Percentiles rank a stretch among this genome's conserved stretches.
Conservation (phyloP, 2,113 vertebrate species). For the Syngnathus floridae region DNA sequence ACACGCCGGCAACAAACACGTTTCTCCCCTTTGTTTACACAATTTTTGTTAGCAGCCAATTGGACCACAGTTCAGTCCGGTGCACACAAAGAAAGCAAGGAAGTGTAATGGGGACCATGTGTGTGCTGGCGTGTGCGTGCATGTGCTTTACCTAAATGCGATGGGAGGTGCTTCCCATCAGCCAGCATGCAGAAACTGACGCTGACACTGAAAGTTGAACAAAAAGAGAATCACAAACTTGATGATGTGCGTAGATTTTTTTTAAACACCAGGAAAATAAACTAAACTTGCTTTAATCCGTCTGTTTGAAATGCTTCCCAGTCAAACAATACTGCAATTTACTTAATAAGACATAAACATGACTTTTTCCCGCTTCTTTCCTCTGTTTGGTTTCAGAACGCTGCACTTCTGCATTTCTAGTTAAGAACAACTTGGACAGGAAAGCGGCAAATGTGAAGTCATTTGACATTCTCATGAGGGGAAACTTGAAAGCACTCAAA, state of each 20-base stretch:
- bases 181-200: constrained; percentile 83
- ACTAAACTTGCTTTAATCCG: constrained; percentile 36
- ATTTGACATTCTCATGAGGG: constrained; percentile 43
- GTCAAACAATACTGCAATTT: constrained; percentile 9
- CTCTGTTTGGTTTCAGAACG: constrained; percentile 23
- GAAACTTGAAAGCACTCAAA: constrained; percentile 30
- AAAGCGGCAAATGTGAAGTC: constrained; percentile 43
- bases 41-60: constrained; percentile 40
- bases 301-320: constrained; percentile 8
- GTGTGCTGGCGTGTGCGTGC: constrained; percentile 37
- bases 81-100: constrained; percentile 58
- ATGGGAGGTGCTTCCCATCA: constrained; percentile 81
- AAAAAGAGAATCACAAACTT: constrained; percentile 19
- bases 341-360: constrained; percentile 13
- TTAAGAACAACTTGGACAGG: constrained; percentile 21
- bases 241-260: too few species aligned
- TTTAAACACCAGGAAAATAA: constrained; percentile 1
- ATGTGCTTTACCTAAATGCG: constrained; percentile 75
- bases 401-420: constrained; percentile 8
- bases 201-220: constrained; percentile 72
- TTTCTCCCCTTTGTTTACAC: constrained; percentile 54
- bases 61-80: constrained; percentile 53
- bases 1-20: constrained; percentile 31
- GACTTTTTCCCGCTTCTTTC: constrained; percentile 18
- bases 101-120: constrained; percentile 55